Base-by-base conservation (phyloP, 1,140 invertebrate species). In the Halyomorpha halys region DNA sequence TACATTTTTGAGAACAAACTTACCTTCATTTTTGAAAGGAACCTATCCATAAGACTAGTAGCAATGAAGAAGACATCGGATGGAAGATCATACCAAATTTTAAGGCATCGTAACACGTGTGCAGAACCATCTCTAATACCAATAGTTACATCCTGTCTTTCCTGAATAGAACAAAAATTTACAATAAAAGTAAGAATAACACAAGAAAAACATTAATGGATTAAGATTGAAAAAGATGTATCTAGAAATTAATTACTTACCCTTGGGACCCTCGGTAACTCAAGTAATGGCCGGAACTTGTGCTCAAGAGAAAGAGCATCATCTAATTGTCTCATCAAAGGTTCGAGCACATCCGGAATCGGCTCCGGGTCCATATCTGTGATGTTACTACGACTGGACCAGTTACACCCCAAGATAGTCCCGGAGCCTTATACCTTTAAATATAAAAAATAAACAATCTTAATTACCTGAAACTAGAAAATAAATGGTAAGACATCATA, bases 1-100 rank as follows among this genome's bases (percentile, higher is more conserved):
- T n/a, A n/a, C n/a, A n/a, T n/a, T n/a, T n/a, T n/a, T n/a, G n/a
- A n/a, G n/a, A n/a, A n/a, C n/a, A n/a, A n/a, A 30, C 8, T 76
- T 65, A 84, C 83, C 72, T 83, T 84, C 83, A 86, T 85, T 70
- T 83, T 83, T 27, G 83, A 84, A 62, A 86, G 72, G 68, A 86
- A 89, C 68, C 86, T 79, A 73, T 90, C 87, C 73, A 89, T 86
- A 64, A 87, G 72, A 73, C 85, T 88, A 72, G 88, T 82, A 56
- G 86, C 86, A 65, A 83, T 80, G 72, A 89, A 84, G 66, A 89
- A 81, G 16, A 87, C 85, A 68, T 89, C 85, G 14, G 84, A 82
- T 5, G 87, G 85, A 69, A 89, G 73, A 72, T 89, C 86, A 72
- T 86, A 90, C 86, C 87, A 88, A 66, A 89, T 83, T 75, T 89